A percentile compares a stretch with the other conserved stretches of the same genome.
Conservation (phyloP, 2,113 vertebrate species). For the Ifrita kowaldi region DNA sequence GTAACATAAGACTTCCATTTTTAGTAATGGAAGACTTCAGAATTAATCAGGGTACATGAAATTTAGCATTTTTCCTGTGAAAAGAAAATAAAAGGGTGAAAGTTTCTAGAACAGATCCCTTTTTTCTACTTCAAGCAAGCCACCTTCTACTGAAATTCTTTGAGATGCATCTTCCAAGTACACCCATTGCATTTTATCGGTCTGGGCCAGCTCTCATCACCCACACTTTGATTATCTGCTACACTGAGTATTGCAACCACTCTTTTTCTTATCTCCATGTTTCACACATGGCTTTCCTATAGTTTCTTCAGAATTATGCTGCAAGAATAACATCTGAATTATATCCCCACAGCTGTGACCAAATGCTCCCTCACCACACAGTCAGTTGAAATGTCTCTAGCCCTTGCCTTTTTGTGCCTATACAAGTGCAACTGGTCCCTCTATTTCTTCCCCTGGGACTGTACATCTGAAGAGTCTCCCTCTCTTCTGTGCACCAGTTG, state of each 20-base stretch:
- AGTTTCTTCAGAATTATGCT: neutral
- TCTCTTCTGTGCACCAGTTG: neutral
- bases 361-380: neutral
- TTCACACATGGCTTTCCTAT: neutral
- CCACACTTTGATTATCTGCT: neutral
- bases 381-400: neutral
- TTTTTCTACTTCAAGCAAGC: neutral
- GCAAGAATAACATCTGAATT: neutral
- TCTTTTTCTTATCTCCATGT: neutral
- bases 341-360: neutral
- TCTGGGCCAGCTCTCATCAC: neutral
- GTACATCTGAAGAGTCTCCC: neutral
- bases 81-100: neutral
- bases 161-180: neutral
- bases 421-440: neutral
- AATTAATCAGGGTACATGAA: neutral
- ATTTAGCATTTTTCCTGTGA: neutral
- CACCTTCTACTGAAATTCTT: neutral
- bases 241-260: neutral
- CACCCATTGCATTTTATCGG: neutral
- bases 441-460: neutral
- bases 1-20: constrained; percentile 29
- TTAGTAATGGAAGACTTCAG: constrained; percentile 19
- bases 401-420: neutral
- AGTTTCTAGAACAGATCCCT: neutral